These are phyloP conservation scores for Fragariocoptes setiger DNA, from an alignment of 1,140 invertebrate genomes.

Conservation along the genomic window DNA sequence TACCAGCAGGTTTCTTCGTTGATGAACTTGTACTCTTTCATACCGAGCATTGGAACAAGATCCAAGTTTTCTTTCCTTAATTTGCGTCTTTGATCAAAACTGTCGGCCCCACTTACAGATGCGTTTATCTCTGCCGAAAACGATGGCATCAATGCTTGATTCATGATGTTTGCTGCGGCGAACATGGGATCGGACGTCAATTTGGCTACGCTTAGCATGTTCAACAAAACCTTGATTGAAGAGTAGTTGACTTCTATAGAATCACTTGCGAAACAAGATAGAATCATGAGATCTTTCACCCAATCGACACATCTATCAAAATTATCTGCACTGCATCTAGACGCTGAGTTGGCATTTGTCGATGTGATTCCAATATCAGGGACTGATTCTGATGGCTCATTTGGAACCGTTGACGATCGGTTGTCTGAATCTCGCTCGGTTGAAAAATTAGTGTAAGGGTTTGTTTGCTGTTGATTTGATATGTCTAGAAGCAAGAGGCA, in stretches of 20 bases:
- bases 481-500: too few species aligned
- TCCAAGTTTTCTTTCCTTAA: too few species aligned
- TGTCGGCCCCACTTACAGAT: background rate
- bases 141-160: background rate
- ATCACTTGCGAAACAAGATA: conserved; percentile 8
- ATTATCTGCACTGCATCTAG: too few species aligned
- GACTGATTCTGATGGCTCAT: background rate
- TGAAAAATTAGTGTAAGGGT: too few species aligned
- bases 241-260: conserved; percentile 8
- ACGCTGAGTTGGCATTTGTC: too few species aligned
- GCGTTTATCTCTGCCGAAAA: background rate
- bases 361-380: background rate
- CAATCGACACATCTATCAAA: too few species aligned
- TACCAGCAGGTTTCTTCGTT: conserved; percentile 11
- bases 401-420: background rate
- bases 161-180: background rate
- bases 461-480: too few species aligned
- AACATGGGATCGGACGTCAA: background rate
- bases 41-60: conserved; percentile 16
- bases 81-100: background rate
- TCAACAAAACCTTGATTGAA: conserved; percentile 3
- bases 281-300: conserved; percentile 7
- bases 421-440: background rate
- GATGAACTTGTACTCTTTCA: conserved; percentile 11
- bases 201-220: background rate